These are phyloP conservation scores for Paracentrotus lividus DNA, from an alignment of 53 echinoderm and acorn worm species.

Conservation along the genomic window DNA sequence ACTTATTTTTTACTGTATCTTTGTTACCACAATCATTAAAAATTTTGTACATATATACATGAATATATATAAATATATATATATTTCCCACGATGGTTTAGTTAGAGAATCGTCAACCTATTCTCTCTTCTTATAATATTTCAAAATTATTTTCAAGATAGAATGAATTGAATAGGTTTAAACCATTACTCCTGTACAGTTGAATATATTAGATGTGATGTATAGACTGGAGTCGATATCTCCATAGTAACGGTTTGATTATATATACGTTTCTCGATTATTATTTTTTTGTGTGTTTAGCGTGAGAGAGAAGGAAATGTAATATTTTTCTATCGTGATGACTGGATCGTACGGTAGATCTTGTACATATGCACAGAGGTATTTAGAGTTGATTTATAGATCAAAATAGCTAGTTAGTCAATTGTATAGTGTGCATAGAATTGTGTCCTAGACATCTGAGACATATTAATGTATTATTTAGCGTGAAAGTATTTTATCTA, in stretches of 20 bases:
- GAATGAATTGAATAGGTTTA: not conserved
- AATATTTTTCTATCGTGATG: conserved; percentile 61
- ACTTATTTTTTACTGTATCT: conserved; percentile 26
- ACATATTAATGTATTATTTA: conserved; percentile 49
- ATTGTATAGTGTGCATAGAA: conserved; percentile 55
- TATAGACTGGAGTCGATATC: conserved; percentile 15
- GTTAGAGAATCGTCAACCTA: not conserved
- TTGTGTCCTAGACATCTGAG: not conserved
- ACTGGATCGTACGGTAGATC: conserved; percentile 58
- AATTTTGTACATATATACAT: conserved; percentile 50
- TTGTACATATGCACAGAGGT: conserved; percentile 67
- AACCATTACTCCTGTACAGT: not conserved
- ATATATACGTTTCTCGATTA: conserved; percentile 36
- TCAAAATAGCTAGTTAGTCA: conserved; percentile 14
- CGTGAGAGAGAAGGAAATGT: conserved; percentile 16
- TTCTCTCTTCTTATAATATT: not conserved
- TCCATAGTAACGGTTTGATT: conserved; percentile 27
- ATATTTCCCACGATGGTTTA: not conserved
- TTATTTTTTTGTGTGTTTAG: conserved; percentile 8
- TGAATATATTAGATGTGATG: not conserved
- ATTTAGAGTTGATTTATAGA: not conserved
- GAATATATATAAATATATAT: conserved; percentile 33
- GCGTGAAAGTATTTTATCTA: conserved; percentile 31
- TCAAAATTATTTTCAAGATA: conserved; percentile 9
- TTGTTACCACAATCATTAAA: not conserved